Evolutionary conservation across 2,888 invertebrate genomes (phyloP), one percentile per base, ranked within the genome.

Genomic region (Polyommatus icarus): DNA sequence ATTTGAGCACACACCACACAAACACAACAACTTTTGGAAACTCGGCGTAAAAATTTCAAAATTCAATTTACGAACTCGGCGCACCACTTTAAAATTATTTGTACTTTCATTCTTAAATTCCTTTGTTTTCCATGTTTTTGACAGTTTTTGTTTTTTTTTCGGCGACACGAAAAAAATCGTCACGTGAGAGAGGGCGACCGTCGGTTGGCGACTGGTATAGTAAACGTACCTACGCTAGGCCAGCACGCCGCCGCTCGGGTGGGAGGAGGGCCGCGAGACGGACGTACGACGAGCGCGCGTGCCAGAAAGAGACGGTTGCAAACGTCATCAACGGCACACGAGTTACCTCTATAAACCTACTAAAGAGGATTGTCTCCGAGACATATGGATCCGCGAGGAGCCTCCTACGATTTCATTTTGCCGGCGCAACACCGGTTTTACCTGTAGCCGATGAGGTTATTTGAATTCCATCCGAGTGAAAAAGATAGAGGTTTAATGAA

Each of bases 391-490:
- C 84, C 83, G 83, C 85, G 82, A 81, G 83, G 83, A 80, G 84
- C 82, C 82, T 81, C 77, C 80, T 81, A 83, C 84, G 79, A 86
- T 80, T 86, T 80, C 82, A 89, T 85, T 88, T 89, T 89, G 80
- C 84, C 85, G 85, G 84, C 80, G 82, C 92, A 88, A 91, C 90
- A 92, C 90, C 85, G 88, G 93, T 92, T 91, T 91, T 91, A 93
- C 92, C 92, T 93, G 92, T 88, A 90, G 88, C 91, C 89, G 90
- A 91, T 93, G 92, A 91, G 90, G 90, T 88, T 90, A 91, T 92
- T 92, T 88, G 88, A 91, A 94, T 93, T 91, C 93, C 91, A 88
- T 87, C 84, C 84, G 93, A 91, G 91, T 88, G 92, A 93, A 90
- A 91, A 93, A 91, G 91, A 92, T 87, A 83, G 88, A 91, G 88